These are phyloP conservation scores for Hydraecia micacea DNA, from an alignment of 2,888 invertebrate species.

Conservation along the genomic window DNA sequence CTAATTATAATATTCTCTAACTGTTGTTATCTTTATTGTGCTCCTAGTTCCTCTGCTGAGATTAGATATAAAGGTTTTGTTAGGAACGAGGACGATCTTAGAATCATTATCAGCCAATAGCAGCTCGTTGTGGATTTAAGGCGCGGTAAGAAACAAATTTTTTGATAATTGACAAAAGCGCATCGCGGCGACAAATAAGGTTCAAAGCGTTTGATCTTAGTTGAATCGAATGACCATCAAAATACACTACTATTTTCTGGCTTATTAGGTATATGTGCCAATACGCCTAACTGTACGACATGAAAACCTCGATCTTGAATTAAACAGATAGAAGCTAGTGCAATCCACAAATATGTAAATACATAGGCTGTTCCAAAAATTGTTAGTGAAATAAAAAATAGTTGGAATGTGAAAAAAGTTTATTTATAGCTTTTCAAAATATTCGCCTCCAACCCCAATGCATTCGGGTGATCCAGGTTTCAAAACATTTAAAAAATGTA, in stretches of 20 bases:
- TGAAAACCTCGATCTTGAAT: background rate
- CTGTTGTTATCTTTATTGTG: conserved; percentile 40
- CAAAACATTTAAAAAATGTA: no score
- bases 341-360: background rate
- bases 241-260: no score
- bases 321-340: background rate
- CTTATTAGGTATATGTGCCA: no score
- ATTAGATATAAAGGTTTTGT: conserved; percentile 41
- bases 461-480: no score
- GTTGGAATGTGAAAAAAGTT: no score
- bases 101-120: conserved; percentile 16
- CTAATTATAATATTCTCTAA: conserved; percentile 17
- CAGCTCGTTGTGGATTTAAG: background rate
- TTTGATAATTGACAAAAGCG: background rate
- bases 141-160: background rate
- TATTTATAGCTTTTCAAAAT: no score
- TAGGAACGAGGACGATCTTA: conserved; percentile 19
- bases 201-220: background rate
- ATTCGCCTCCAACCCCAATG: no score
- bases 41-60: conserved; percentile 38
- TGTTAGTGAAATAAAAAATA: no score
- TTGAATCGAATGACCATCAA: background rate
- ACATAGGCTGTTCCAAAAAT: no score
- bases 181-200: background rate
- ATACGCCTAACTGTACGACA: no score